Conservation (phyloP, 2,113 vertebrate genomes). For the Corythaeola cristata region DNA sequence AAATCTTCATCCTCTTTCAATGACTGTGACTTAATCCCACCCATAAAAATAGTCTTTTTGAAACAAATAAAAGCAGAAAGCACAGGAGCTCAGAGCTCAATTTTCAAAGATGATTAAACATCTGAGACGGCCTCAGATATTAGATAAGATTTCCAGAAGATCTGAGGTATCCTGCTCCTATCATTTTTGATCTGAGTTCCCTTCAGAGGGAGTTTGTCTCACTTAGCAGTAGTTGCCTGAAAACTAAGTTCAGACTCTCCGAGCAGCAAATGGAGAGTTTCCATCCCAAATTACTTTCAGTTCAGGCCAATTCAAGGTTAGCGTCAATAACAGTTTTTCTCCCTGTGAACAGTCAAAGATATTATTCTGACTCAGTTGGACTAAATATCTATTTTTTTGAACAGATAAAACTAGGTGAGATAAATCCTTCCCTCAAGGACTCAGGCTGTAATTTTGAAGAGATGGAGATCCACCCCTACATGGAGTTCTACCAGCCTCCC, state of each 20-base stretch:
- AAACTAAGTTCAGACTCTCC: neutral
- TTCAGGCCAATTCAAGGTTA: neutral
- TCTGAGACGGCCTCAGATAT: neutral
- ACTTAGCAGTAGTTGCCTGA: neutral
- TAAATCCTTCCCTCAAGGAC: neutral
- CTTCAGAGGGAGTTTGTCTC: neutral
- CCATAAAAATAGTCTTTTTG: conserved; percentile 23
- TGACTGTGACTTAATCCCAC: neutral
- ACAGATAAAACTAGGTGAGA: neutral
- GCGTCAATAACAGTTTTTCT: neutral
- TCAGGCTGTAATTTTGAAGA: neutral
- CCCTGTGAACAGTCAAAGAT: neutral
- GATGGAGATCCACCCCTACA: neutral
- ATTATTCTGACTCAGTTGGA: neutral
- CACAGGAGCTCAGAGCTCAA: neutral
- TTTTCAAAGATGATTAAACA: conserved; percentile 18
- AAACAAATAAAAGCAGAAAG: conserved; percentile 21
- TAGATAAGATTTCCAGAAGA: neutral
- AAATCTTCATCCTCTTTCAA: conserved; percentile 16
- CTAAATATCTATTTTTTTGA: neutral
- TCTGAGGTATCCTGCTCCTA: neutral
- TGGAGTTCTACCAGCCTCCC: neutral
- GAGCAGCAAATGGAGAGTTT: neutral
- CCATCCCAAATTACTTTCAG: neutral
- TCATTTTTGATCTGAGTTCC: neutral